Evolutionary conservation across 2,797 vertebrate genomes (phyloP).

Genomic region (Benthosema pterotum): DNA sequence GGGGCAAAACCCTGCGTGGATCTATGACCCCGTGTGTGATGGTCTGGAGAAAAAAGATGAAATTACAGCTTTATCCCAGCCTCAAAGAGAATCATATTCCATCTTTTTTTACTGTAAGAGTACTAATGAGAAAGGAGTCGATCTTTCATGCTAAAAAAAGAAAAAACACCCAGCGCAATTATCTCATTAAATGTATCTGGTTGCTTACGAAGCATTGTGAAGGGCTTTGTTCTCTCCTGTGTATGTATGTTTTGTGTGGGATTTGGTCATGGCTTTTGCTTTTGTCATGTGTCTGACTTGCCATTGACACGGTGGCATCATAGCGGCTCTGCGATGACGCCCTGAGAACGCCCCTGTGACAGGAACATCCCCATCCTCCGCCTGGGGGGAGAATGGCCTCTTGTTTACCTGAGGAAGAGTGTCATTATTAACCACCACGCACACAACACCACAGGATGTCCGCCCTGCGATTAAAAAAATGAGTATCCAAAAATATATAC

Average conservation of each 20-base stretch:
- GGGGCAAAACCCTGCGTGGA: conserved; percentile 33
- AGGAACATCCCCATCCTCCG: background rate
- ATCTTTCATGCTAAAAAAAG: conserved; percentile 34
- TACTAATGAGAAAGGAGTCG: conserved; percentile 31
- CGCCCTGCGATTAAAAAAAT: too few species aligned
- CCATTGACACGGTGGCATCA: conserved; percentile 31
- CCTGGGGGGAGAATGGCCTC: too few species aligned
- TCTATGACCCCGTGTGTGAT: conserved; percentile 47
- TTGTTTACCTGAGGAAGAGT: too few species aligned
- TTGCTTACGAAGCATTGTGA: conserved; percentile 65
- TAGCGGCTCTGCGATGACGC: background rate
- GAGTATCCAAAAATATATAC: too few species aligned
- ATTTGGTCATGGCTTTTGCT: conserved; percentile 3
- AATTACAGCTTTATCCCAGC: conserved; percentile 71
- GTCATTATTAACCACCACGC: too few species aligned
- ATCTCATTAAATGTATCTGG: conserved; percentile 77
- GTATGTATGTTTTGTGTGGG: conserved; percentile 30
- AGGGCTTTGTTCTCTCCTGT: conserved; percentile 29
- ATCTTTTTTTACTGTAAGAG: conserved; percentile 10
- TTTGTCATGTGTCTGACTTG: conserved; percentile 6
- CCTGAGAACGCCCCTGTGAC: background rate
- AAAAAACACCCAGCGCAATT: conserved; percentile 60
- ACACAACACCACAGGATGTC: too few species aligned
- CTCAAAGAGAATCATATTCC: conserved; percentile 69
- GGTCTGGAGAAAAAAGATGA: conserved; percentile 75